These are phyloP conservation scores for Pseudorhiza aurosa DNA, from an alignment of 30 jellyfish, hydroid and myxozoan genomes.

Conservation along the genomic window DNA sequence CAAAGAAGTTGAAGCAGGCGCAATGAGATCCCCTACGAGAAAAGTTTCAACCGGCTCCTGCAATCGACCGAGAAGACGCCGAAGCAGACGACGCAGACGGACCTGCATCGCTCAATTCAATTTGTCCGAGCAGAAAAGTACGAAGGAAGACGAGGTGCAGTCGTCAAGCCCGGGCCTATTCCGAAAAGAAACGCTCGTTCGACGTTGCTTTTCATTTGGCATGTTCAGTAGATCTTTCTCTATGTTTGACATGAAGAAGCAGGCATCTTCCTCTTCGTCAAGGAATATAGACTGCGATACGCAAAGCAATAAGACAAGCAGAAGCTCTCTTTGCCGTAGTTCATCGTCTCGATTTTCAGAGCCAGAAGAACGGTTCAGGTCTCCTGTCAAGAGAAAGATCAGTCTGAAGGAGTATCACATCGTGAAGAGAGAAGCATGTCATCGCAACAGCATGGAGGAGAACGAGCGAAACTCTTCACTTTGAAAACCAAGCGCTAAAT, in stretches of 20 bases:
- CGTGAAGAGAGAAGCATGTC: constrained; percentile 68
- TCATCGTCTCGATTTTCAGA: constrained; percentile 43
- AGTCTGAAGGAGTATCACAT: constrained; percentile 92
- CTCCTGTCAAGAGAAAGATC: constrained; percentile 92
- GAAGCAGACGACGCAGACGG: constrained; percentile 52
- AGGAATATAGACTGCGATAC: constrained; percentile 42
- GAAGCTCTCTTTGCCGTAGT: constrained; percentile 49
- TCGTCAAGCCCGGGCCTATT: constrained; percentile 30
- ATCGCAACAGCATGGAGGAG: constrained; percentile 50
- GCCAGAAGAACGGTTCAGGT: constrained; percentile 56
- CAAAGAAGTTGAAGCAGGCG: constrained; percentile 21
- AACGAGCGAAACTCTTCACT: constrained; percentile 50
- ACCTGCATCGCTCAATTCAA: constrained; percentile 61
- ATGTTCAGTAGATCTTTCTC: constrained; percentile 42
- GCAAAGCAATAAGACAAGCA: constrained; percentile 48
- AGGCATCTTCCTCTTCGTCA: constrained; percentile 27
- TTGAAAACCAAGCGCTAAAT: too few relatives aligned
- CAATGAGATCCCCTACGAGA: constrained; percentile 21
- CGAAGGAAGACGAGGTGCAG: constrained; percentile 12
- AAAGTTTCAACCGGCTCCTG: constrained; percentile 39
- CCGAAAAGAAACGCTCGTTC: constrained; percentile 13
- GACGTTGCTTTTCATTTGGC: constrained; percentile 71
- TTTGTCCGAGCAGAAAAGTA: constrained; percentile 7
- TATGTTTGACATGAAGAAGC: constrained; percentile 57
- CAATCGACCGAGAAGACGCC: constrained; percentile 33